Evolutionary conservation across 2,797 vertebrate species (phyloP).

Genomic region (Tenualosa ilisha): DNA sequence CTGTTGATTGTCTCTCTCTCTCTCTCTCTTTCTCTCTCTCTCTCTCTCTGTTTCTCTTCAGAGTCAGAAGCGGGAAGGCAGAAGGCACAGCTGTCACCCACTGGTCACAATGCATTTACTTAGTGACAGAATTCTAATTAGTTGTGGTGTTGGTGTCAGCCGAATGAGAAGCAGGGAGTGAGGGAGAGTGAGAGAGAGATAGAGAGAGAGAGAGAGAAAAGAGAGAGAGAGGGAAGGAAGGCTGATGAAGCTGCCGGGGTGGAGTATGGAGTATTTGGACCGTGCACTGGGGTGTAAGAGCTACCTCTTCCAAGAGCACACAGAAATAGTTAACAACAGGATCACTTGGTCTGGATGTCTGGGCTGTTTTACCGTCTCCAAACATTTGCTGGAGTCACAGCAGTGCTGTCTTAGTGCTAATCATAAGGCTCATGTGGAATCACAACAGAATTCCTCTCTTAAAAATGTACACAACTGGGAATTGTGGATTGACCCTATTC

Average conservation of each 20-base stretch:
- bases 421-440: not conserved
- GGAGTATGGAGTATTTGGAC: constrained; percentile 15
- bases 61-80: constrained; percentile 83
- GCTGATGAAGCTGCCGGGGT: constrained; percentile 55
- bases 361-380: not conserved
- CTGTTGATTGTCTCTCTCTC: constrained; percentile 80
- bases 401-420: not conserved
- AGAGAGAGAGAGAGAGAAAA: constrained; percentile 34
- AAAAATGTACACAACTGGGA: not conserved
- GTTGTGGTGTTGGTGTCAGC: constrained; percentile 89
- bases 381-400: not conserved
- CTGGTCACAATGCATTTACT: constrained; percentile 98
- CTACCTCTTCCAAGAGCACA: not conserved
- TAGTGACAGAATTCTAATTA: constrained; percentile 99
- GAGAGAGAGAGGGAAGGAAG: constrained; percentile 34
- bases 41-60: constrained; percentile 53
- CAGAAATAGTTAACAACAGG: not conserved
- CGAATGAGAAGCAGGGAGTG: constrained; percentile 60
- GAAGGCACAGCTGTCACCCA: constrained; percentile 91
- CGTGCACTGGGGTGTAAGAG: not conserved
- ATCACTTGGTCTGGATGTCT: not conserved
- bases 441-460: not conserved
- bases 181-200: not conserved
- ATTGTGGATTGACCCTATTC: not conserved
- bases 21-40: constrained; percentile 55